Base-by-base conservation (phyloP, 2,797 vertebrate genomes). In the Furcifer pardalis region DNA sequence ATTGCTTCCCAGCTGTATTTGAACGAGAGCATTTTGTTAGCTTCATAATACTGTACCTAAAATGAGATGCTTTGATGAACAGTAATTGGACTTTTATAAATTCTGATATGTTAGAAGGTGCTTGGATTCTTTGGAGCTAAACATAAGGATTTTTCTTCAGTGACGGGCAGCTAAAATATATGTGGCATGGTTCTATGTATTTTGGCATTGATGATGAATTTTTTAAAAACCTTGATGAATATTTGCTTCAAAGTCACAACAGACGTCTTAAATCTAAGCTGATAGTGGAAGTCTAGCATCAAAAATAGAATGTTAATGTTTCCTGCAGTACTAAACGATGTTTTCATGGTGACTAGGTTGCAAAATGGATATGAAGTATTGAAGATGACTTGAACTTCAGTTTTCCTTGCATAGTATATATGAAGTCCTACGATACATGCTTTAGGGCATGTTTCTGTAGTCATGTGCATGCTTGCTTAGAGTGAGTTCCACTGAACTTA, bases 1-100 rank as follows among this genome's bases (percentile, higher is more conserved):
- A 83, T 89, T 88, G 79, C 84, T 46, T 17, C 23, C 8, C 23
- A 59, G 86, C 85, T 91, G 56, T 89, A 78, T 84, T 93, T 90
- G 25, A 79, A 82, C 90, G 49, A 60, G n/a, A 30, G 77, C 85
- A 87, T 90, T 91, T 84, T 72, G 77, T 30, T 42, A 3, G 74
- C 59, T 88, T 37, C 52, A 74, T 87, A 37, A 49, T 88, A 30
- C n/a, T n/a, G n/a, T n/a, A n/a, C 59, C n/a, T 56, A 83, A 80
- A 77, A 90, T 88, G 62, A 49, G 46, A 27, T 12, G 4, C 72
- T 63, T 56, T 40, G 30, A 12, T 65, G 30, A 44, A 21, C 3
- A 21, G 42, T 65, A 69, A 6, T 63, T 40, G 3, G 52, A 56
- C 37, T 46, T 37, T 8, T 69, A 49, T 79, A 82, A 40, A 5